Evolutionary conservation across 1,140 invertebrate genomes (phyloP), one percentile per base, ranked within the genome.

Genomic region (Bradynema listronoti): DNA sequence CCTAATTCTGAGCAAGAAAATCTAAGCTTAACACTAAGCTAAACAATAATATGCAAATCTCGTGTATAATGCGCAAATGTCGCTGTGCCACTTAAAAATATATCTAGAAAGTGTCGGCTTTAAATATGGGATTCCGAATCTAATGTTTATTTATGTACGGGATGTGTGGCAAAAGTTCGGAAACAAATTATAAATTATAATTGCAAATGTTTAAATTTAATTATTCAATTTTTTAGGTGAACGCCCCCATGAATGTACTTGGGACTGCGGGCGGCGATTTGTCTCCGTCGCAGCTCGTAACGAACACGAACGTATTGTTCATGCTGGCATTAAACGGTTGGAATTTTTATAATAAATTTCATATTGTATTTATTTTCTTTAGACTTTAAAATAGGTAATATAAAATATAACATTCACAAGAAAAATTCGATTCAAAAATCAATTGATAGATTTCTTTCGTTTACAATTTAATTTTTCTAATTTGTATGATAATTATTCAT

Each of bases 271-370:
- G 0, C 56, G 36, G 46, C 22, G 16, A n/a, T 60, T 60, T 59
- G 53, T 27, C 4, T 25, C 57, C 6, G 25, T 58, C 29, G 33
- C 58, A 22, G 29, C 56, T 25, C 27, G 59, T 25, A 61, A 63
- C 25, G 60, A 61, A 16, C 59, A 61, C 27, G 60, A 60, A 41
- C 60, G 39, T 16, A 63, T 61, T 30, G 60, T 53, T 5, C 60
- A 61, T 53, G 16, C 25, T 14, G 49, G 49, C 11, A 53, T 61
- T 11, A 61, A 61, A 55, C 32, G 60, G 56, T 63, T 22, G 6
- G 53, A 22, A 9, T 5, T 4, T 11, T 49, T n/a, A 11, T n/a
- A 11, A 11, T n/a, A 49, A 11, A 11, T 39, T 39, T 39, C 36
- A 11, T 19, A 11, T 19, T 39, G 11, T 11, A 11, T 39, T 39